A percentile compares a stretch with the other conserved stretches of the same genome.
Evolutionary conservation across 1,140 invertebrate species (phyloP).

Genomic region (Penaeus chinensis): DNA sequence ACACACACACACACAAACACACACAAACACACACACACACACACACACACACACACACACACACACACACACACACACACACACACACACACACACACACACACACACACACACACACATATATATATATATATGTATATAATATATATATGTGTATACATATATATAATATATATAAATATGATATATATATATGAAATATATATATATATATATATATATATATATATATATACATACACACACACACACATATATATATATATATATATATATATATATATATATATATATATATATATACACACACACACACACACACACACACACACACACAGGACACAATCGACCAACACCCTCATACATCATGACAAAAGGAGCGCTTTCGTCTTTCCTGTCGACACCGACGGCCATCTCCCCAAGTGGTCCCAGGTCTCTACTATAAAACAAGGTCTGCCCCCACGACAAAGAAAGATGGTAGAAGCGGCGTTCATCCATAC

Average conservation of each 20-base stretch:
- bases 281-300: constrained; percentile 31
- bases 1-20: not conserved
- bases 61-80: not conserved
- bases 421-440: no score
- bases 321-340: not conserved
- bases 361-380: no score
- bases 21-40: not conserved
- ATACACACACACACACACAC: not conserved
- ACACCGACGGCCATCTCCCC: no score
- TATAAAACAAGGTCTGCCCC: no score
- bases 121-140: no score
- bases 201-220: constrained; percentile 19
- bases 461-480: no score
- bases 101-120: not conserved
- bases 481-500: no score
- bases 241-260: not conserved
- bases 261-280: constrained; percentile 32
- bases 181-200: constrained; percentile 16
- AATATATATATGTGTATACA: constrained; percentile 13
- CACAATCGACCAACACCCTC: not conserved
- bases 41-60: constrained; percentile 17
- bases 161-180: constrained; percentile 19
- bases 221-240: not conserved
- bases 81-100: not conserved
- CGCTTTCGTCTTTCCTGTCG: no score